Percentiles rank a stretch among this genome's conserved stretches.
phyloP scores from a whole-genome alignment of 1,140 invertebrate genomes.

The Pachyrhynchus sulphureomaculatus region DNA sequence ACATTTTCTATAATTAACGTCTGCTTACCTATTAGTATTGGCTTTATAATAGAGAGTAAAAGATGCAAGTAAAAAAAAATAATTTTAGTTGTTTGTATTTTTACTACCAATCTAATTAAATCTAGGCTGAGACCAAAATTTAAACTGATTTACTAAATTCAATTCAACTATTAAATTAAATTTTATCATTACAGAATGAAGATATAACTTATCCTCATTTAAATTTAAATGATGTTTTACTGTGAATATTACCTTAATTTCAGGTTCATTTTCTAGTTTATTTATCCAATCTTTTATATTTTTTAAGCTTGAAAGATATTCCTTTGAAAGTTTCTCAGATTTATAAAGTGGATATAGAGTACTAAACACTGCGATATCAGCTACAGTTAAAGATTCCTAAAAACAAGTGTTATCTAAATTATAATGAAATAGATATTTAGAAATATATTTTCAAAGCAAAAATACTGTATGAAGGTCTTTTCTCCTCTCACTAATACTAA shows the following conservation, averaged over 20 bases:
- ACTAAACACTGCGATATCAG: slow-evolving; percentile 67
- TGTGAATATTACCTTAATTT: slow-evolving; percentile 39
- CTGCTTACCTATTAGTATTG: too few species aligned
- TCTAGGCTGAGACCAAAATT: not conserved
- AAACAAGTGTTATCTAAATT: slow-evolving; percentile 32
- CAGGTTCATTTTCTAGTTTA: slow-evolving; percentile 51
- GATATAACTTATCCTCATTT: too few species aligned
- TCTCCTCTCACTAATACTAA: too few species aligned
- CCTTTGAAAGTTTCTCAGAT: slow-evolving; percentile 46
- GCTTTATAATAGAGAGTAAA: too few species aligned
- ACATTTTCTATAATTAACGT: too few species aligned
- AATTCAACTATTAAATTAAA: too few species aligned
- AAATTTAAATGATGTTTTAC: too few species aligned
- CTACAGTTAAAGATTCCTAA: slow-evolving; percentile 57
- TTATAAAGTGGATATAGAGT: slow-evolving; percentile 62
- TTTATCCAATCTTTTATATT: slow-evolving; percentile 54
- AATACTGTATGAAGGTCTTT: slow-evolving; percentile 30
- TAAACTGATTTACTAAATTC: too few species aligned
- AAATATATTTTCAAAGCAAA: slow-evolving; percentile 32
- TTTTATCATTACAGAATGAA: too few species aligned
- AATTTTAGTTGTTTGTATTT: too few species aligned
- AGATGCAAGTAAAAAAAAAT: too few species aligned
- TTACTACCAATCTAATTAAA: not conserved
- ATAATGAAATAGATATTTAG: not conserved
- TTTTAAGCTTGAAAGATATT: slow-evolving; percentile 18